phyloP scores from a whole-genome alignment of 2,113 vertebrate genomes.

The Anhinga anhinga region DNA sequence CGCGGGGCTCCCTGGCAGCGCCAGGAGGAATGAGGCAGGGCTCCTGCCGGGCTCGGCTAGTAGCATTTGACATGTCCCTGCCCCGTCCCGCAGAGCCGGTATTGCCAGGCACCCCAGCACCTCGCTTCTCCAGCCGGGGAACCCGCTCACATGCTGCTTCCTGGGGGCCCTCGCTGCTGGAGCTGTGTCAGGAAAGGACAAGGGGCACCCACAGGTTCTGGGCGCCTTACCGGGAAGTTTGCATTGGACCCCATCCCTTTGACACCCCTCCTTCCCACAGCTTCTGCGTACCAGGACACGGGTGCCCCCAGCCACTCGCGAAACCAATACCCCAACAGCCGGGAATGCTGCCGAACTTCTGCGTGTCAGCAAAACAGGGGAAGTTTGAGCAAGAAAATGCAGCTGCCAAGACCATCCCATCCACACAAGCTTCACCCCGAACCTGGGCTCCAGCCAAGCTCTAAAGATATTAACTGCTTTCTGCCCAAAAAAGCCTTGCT shows the following conservation, averaged over 20 bases:
- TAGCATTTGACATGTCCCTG: not conserved
- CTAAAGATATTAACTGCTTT: not conserved
- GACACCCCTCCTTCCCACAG: not conserved
- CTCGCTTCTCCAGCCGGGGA: not conserved
- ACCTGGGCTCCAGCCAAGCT: not conserved
- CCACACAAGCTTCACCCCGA: not conserved
- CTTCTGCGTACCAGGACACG: accelerated
- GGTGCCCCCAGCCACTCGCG: not conserved
- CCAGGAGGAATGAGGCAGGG: not conserved
- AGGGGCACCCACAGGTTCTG: not conserved
- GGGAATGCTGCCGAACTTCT: not conserved
- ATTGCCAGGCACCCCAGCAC: not conserved
- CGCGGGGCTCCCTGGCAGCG: not conserved
- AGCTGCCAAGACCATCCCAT: not conserved
- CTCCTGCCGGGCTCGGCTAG: not conserved
- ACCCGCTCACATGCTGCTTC: not conserved
- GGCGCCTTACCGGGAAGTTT: not conserved
- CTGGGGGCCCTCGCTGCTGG: not conserved
- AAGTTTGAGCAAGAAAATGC: not conserved
- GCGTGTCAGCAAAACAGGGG: not conserved
- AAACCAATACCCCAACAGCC: not conserved
- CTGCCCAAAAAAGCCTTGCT: not conserved
- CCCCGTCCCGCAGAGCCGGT: not conserved
- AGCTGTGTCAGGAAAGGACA: not conserved
- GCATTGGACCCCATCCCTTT: accelerated